These are phyloP conservation scores for Parazoanthus darwini DNA, from an alignment of 92 coral and sea anemone species.

Conservation along the genomic window DNA sequence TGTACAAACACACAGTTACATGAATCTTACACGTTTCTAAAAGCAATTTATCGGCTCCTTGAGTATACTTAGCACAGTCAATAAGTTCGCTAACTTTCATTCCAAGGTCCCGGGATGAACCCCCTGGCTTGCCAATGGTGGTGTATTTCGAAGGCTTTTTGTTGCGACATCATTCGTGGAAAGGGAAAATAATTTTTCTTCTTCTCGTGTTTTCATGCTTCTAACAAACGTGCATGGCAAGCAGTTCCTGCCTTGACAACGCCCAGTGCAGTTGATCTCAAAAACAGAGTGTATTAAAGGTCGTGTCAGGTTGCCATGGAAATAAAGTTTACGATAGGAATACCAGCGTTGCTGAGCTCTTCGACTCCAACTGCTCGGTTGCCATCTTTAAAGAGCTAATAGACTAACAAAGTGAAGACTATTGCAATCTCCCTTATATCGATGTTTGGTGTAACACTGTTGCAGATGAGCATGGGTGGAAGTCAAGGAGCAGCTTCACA, in stretches of 20 bases:
- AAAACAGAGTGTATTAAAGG: neutral
- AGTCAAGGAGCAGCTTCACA: slow-evolving; percentile 59
- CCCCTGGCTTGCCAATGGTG: neutral
- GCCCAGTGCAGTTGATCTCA: no score
- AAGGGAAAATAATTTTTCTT: no score
- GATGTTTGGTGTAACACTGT: neutral
- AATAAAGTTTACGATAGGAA: neutral
- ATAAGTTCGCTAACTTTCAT: no score
- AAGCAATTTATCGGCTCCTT: no score
- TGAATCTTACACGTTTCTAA: no score
- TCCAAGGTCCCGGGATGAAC: no score
- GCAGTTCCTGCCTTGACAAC: no score
- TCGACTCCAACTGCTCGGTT: neutral
- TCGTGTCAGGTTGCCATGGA: neutral
- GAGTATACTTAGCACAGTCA: no score
- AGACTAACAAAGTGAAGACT: neutral
- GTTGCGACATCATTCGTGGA: neutral
- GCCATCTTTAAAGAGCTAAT: neutral
- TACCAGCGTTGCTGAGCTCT: neutral
- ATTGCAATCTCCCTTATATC: neutral
- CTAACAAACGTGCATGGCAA: no score
- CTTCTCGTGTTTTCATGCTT: neutral
- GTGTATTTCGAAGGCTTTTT: neutral
- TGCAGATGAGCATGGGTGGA: slow-evolving; percentile 67
- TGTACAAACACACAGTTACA: no score